Conservation (phyloP, 2,797 vertebrate species). For the Sebastes steindachneri region DNA sequence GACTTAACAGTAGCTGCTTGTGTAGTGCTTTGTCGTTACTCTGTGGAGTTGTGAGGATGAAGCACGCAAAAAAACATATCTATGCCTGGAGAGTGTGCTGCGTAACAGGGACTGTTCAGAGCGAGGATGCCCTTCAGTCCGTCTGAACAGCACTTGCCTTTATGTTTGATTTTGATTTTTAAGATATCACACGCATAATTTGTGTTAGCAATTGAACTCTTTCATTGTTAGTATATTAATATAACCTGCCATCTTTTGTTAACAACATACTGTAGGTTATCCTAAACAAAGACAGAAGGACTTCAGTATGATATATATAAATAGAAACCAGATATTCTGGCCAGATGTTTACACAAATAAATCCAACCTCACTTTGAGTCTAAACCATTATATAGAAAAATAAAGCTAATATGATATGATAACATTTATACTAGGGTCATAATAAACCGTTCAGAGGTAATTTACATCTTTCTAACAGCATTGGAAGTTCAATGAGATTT, state of each 20-base stretch:
- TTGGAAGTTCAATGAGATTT: background rate
- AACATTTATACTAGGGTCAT: background rate
- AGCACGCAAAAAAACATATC: slow-evolving; percentile 53
- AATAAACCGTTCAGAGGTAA: background rate
- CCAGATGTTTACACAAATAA: slow-evolving; percentile 42
- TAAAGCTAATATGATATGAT: slow-evolving; percentile 3
- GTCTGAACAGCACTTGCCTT: slow-evolving; percentile 28
- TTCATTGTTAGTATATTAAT: background rate
- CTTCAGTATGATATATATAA: background rate
- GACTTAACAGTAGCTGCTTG: slow-evolving; percentile 73
- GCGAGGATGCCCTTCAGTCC: slow-evolving; percentile 14
- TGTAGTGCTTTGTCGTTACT: slow-evolving; percentile 71
- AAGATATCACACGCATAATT: slow-evolving; percentile 13
- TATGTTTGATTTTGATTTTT: slow-evolving; percentile 19
- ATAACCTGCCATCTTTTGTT: background rate
- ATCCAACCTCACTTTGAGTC: slow-evolving; percentile 19
- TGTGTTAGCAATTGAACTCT: background rate
- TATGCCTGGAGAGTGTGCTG: slow-evolving; percentile 55
- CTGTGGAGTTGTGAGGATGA: slow-evolving; percentile 64
- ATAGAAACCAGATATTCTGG: slow-evolving; percentile 18
- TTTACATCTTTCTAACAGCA: slow-evolving; percentile 15
- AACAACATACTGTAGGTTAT: background rate
- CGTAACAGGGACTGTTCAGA: slow-evolving; percentile 51
- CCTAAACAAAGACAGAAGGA: background rate
- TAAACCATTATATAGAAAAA: background rate